A percentile compares a stretch with the other conserved stretches of the same genome.
phyloP scores from a whole-genome alignment of 1,140 invertebrate genomes.

The Trichonephila clavipes region DNA sequence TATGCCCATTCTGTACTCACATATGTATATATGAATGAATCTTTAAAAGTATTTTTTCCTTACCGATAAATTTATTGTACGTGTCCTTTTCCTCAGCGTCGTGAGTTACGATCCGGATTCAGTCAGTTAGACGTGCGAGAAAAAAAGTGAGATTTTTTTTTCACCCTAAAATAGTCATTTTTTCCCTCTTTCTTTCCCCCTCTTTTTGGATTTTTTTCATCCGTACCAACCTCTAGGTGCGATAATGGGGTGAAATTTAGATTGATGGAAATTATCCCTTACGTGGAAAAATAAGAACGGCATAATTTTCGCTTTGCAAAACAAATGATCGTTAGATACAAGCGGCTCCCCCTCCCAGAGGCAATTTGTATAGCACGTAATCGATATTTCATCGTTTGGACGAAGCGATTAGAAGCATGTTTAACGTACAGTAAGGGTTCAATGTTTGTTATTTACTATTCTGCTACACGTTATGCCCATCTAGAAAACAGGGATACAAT shows the following conservation, averaged over 20 bases:
- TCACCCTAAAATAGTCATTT: neutral
- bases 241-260: neutral
- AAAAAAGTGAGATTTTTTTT: neutral
- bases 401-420: neutral
- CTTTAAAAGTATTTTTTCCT: neutral
- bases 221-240: neutral
- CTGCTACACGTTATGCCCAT: no score
- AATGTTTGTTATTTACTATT: no score
- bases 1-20: neutral
- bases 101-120: neutral
- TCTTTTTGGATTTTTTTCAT: neutral
- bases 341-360: neutral
- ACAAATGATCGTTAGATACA: neutral
- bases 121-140: neutral
- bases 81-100: neutral
- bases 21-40: slow-evolving; percentile 23
- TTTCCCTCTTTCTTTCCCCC: neutral
- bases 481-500: no score
- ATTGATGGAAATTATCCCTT: neutral
- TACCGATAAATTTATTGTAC: neutral
- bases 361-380: neutral
- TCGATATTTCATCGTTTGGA: neutral
- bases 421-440: no score
- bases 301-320: neutral
- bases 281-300: neutral